Base-by-base conservation (phyloP, 2,113 vertebrate genomes). In the Rhinolophus ferrumequinum region DNA sequence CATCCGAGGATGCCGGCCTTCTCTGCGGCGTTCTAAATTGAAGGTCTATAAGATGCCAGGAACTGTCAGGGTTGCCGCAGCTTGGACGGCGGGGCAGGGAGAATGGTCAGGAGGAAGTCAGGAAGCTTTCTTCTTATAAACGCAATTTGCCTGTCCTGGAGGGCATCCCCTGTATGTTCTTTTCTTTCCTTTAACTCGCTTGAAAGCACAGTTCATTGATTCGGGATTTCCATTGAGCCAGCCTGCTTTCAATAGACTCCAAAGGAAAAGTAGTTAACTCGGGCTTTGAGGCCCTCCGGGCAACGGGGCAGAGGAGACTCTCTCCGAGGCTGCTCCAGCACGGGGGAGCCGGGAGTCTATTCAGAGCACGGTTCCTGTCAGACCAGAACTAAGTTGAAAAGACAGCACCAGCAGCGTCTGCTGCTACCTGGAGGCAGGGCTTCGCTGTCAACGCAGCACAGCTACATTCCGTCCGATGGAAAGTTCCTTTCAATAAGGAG, bases 161-260 rank as follows among this genome's bases (percentile, higher is more conserved):
- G 84, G 58, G 76, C 47, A 33, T 44, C 60, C 16, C 82, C 89
- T 95, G 83, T 84, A 85, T 66, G 83, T 64, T 80, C 95, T 96
- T 70, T 83, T 41, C 89, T 94, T 90, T 60, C 88, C 54, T 79
- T 93, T 76, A 28, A 26, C 66, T 38, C 0, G 1, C 92, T 76
- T 62, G 73, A 80, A 90, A 88, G 66, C 92, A 88, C 52, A 64
- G 83, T 41, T 94, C 95, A 94, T 87, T 56, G 96, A 96, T 77
- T 81, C 16, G 11, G 77, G 69, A 54, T 96, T 75, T 80, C 60
- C 70, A 35, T 4, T 16, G 60, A 95, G 88, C 85, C 38, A 44
- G 88, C 67, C 52, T 1, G 24, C 89, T 93, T 90, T 95, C 60
- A 56, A n/a, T 50, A 89, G 97, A 66, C 54, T 85, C 70, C 44